Evolutionary conservation across 2,113 vertebrate genomes (phyloP), one percentile per base, ranked within the genome.

Genomic region (Sphaerodactylus townsendi): DNA sequence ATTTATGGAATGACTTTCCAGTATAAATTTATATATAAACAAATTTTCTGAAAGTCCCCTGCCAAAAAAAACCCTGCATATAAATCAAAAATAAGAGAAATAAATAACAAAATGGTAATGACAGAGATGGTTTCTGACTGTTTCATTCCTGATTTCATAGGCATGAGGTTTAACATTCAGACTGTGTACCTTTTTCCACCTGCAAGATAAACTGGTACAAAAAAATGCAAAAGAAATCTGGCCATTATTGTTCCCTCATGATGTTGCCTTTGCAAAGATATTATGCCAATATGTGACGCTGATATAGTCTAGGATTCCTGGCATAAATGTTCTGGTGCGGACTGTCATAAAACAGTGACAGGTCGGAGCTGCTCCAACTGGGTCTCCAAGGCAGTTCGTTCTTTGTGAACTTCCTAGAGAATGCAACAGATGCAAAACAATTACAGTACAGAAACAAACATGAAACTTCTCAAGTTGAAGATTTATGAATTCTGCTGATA

Each of bases 321-420:
- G 83, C 87, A 74, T 56, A 9, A 53, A 1, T 25, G 70, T 68
- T 92, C 87, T 35, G 6, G 77, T 87, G 33, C 39, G 41, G 56
- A 75, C 7, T 2, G 92, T 99, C 97, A 98, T 85, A 97, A 93
- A 5, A 97, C 97, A 0, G 98, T 95, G 91, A 98, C 91, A 13
- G 99, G 98, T 64, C 98, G 97, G 46, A 98, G 96, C 74, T 97
- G 95, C 75, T 99, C 98, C 95, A 99, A 93, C 94, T 98, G 98
- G 1, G 96, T 97, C 95, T 99, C 99, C 96, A 99, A 87, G 78
- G 98, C 96, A 92, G 98, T 97, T 81, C 98, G 95, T 78, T 99
- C 97, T 92, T 97, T 97, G 93, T 98, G 98, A 90, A 98, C 97
- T 88, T 98, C 98, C 98, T 99, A 93, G 89, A 77, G 86, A 80